A percentile compares a stretch with the other conserved stretches of the same genome.
These are phyloP conservation scores for Aramus guarauna DNA, from an alignment of 2,113 vertebrate genomes.

Conservation along the genomic window DNA sequence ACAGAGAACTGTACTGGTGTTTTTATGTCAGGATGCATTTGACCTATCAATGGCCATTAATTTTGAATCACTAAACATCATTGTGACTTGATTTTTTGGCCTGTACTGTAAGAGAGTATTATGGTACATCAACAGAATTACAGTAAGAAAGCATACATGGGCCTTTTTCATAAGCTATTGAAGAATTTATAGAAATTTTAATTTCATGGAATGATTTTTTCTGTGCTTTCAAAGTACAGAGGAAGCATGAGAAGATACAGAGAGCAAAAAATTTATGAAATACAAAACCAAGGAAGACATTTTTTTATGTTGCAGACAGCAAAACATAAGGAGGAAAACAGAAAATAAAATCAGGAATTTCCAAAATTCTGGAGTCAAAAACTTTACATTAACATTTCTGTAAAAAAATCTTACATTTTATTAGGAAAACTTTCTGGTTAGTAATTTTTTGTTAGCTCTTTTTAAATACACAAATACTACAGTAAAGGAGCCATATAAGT, in stretches of 20 bases:
- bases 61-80: background rate
- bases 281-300: background rate
- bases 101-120: background rate
- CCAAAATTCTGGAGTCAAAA: background rate
- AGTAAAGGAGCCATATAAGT: background rate
- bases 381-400: fast-evolving
- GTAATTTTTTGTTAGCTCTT: background rate
- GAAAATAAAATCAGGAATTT: background rate
- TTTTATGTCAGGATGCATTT: background rate
- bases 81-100: background rate
- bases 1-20: background rate
- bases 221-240: background rate
- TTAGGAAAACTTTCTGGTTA: background rate
- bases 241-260: background rate
- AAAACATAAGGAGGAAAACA: background rate
- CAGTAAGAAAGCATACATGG: background rate
- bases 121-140: background rate
- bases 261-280: background rate
- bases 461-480: background rate
- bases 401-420: background rate
- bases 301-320: background rate
- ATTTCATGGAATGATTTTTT: background rate
- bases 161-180: background rate
- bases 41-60: background rate
- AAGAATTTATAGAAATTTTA: background rate